These are phyloP conservation scores for Amphiprion clarkii DNA, from an alignment of 2,797 vertebrate species.

Conservation along the genomic window DNA sequence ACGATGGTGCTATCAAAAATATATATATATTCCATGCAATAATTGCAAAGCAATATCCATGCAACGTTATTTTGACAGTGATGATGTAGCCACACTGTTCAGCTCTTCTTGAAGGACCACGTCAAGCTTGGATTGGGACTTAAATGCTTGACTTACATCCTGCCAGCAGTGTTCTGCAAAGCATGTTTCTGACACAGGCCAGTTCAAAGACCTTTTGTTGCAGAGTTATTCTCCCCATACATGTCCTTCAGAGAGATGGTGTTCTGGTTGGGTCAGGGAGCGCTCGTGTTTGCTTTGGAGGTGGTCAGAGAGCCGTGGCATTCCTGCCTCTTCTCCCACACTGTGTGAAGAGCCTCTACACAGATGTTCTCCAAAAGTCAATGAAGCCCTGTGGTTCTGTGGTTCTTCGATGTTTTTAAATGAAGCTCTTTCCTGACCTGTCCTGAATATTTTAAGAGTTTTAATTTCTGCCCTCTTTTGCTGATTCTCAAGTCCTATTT, in stretches of 20 bases:
- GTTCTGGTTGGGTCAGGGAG: constrained; percentile 61
- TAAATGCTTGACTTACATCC: constrained; percentile 34
- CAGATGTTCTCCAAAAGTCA: constrained; percentile 74
- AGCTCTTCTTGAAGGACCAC: constrained; percentile 8
- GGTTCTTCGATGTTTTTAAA: constrained; percentile 67
- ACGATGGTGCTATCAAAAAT: too few relatives aligned
- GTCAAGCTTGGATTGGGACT: constrained; percentile 17
- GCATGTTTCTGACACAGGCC: constrained; percentile 40
- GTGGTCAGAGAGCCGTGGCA: constrained; percentile 53
- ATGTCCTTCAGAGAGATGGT: constrained; percentile 54
- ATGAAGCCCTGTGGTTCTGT: constrained; percentile 68
- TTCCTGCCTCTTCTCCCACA: constrained; percentile 71
- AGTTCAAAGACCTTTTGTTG: constrained; percentile 8
- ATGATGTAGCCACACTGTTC: constrained; percentile 2
- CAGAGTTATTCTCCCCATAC: constrained; percentile 41
- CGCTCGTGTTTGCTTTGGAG: constrained; percentile 75
- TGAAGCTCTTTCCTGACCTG: constrained; percentile 64
- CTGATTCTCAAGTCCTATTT: constrained; percentile 77
- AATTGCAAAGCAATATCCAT: not conserved
- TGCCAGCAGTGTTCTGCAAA: constrained; percentile 33
- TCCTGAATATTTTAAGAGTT: constrained; percentile 73
- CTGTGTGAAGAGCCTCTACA: constrained; percentile 66
- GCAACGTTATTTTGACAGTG: not conserved
- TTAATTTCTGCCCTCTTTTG: constrained; percentile 71
- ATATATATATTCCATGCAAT: not conserved